A percentile compares a stretch with the other conserved stretches of the same genome.
These are phyloP conservation scores for Drosophila mercatorum DNA, from an alignment of 2,888 invertebrate species.

Conservation along the genomic window DNA sequence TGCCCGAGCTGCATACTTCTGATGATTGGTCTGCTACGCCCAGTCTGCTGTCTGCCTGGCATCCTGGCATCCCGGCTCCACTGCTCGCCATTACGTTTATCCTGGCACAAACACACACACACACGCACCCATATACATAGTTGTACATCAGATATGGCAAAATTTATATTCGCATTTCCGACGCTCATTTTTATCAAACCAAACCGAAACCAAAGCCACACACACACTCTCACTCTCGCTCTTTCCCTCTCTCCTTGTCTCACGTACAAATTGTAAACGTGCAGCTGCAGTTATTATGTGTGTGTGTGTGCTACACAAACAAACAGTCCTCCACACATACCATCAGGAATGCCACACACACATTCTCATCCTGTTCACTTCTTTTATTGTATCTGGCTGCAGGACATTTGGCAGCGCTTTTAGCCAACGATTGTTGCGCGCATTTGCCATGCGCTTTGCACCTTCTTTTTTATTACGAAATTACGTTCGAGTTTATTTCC, in stretches of 20 bases:
- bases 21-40: slow-evolving; percentile 73
- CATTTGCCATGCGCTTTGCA: slow-evolving; percentile 46
- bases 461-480: slow-evolving; percentile 45
- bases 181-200: slow-evolving; percentile 77
- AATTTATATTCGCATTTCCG: slow-evolving; percentile 84
- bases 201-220: slow-evolving; percentile 42
- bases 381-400: slow-evolving; percentile 46
- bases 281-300: slow-evolving; percentile 66
- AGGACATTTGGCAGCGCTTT: slow-evolving; percentile 57
- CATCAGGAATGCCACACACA: slow-evolving; percentile 47
- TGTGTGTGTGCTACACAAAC: slow-evolving; percentile 31
- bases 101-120: slow-evolving; percentile 47
- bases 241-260: not conserved
- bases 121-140: slow-evolving; percentile 25
- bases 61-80: slow-evolving; percentile 75
- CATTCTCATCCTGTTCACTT: slow-evolving; percentile 36
- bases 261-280: slow-evolving; percentile 74
- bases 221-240: not conserved
- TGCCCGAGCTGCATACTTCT: slow-evolving; percentile 55
- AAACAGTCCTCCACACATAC: slow-evolving; percentile 29
- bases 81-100: slow-evolving; percentile 73
- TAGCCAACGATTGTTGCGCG: slow-evolving; percentile 47
- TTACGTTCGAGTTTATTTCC: slow-evolving; percentile 44
- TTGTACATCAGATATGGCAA: slow-evolving; percentile 82
- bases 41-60: slow-evolving; percentile 58